Base-by-base conservation (phyloP, 2,113 vertebrate species). In the Aleadryas rufinucha region DNA sequence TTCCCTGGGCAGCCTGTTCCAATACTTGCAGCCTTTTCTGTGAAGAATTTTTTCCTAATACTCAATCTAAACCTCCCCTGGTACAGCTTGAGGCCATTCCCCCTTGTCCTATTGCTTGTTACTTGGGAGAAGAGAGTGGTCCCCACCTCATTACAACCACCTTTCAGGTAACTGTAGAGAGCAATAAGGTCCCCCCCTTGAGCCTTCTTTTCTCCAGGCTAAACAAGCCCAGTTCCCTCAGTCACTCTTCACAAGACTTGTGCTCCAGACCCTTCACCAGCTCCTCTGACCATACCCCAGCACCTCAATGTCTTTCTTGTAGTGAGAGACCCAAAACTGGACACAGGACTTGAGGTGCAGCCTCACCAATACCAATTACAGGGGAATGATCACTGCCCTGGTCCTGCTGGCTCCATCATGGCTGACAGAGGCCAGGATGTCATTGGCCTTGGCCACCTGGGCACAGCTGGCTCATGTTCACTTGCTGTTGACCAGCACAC, bases 131-230 rank as follows among this genome's bases (percentile, higher is more conserved):
- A 74, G 30, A 49, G 22, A 54, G 22, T 27, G 12, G 31, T 2
- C 2, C 15, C 1, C 16, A 24, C 4, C 8, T 60, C 21, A 14
- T 15, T 37, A 7, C 15, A 60, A 3, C 2, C 15, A 60, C 21
- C 12, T 60, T 65, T 53, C 18, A 79, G 17, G 10, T 23, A 23
- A 17, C 9, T 60, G 18, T 10, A 20, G n/a, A 79, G 39, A 53
- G 10, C 0, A 0, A 4, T 45, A 31, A 45, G 14, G 16, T 18
- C 8, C 30, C 44, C 9, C 13, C 12, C n/a, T n/a, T 14, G 7
- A 59, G 20, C 8, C 26, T 85, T 15, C 17, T 54, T 60, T 60
- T 27, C 26, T 74, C 30, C 26, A 41, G 60, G 12, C 6, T 9
- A 54, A 68, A 30, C 16, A 66, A 23, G 6, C 12, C 26, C 19